Evolutionary conservation across 2,888 invertebrate species (phyloP), one percentile per base, ranked within the genome.

Genomic region (Myathropa florea): DNA sequence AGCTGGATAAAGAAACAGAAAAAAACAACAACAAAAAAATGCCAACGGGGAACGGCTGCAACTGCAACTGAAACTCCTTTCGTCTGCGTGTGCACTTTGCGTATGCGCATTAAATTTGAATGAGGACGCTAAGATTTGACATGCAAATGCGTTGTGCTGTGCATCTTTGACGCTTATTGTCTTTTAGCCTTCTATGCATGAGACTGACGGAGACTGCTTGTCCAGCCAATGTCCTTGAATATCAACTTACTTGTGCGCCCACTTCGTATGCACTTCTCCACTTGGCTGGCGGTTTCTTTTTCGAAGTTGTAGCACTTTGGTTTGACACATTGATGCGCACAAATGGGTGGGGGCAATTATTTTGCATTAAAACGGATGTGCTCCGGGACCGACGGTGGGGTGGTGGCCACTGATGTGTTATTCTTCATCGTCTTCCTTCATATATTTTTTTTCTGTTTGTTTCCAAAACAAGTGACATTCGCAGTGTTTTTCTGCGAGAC

Each of bases 201-300:
- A 39, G 24, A 21, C 12, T 36, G 30, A 73, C 72, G 46, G 71
- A 77, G 18, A 55, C 64, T 76, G 59, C 76, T 76, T 68, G 67
- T 78, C 65, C 59, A 83, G 59, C 61, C 21, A 18, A 26, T 55
- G 78, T 78, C 83, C 83, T 83, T 83, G 77, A 77, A 33, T 61
- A 18, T 46, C 46, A 46, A 55, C 36, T 53, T 63, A 77, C 78
- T 78, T 83, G 18, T 46, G 72, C 26, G 67, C 61, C 36, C 26
- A 81, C 80, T 80, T 79, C 65, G 21, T 57, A 55, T 30, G 73
- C 55, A 57, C 14, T 57, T n/a, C n/a, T n/a, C n/a, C 57, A 33
- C 30, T 30, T 23, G 57, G 21, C 28, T 21, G 28, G 33, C 9
- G 23, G 14, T 26, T 33, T 26, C 57, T 64, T 64, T 73, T 73